A percentile compares a stretch with the other conserved stretches of the same genome.
These are phyloP conservation scores for Epirrita christyi DNA, from an alignment of 2,888 invertebrate species.

Conservation along the genomic window DNA sequence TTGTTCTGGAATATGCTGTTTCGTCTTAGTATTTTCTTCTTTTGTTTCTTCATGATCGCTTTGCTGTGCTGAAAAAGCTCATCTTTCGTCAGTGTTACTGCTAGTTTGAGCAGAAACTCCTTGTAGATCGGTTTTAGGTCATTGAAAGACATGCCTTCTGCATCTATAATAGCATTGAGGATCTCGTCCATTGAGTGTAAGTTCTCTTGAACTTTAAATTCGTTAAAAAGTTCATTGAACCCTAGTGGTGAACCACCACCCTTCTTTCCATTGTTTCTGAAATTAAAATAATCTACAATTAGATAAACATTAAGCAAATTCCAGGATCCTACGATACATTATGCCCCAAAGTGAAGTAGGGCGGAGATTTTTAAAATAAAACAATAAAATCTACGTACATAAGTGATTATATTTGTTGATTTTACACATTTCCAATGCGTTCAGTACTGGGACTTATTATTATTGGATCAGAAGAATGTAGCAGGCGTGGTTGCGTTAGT, in stretches of 20 bases:
- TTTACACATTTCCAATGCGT: slow-evolving; percentile 6
- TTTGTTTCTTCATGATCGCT: slow-evolving; percentile 94
- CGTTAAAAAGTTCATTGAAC: slow-evolving; percentile 94
- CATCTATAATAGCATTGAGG: slow-evolving; percentile 94
- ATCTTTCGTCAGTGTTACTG: slow-evolving; percentile 95
- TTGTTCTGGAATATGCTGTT: slow-evolving; percentile 84
- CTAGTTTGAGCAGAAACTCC: slow-evolving; percentile 93
- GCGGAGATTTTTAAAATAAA: no score
- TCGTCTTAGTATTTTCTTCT: slow-evolving; percentile 87
- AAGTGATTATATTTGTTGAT: neutral
- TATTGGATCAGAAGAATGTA: slow-evolving; percentile 68
- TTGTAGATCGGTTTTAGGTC: slow-evolving; percentile 96
- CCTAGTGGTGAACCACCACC: slow-evolving; percentile 92
- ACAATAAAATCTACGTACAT: neutral
- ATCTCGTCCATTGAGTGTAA: slow-evolving; percentile 95
- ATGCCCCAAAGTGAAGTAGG: no score
- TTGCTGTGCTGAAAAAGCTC: slow-evolving; percentile 96
- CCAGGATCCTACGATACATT: no score
- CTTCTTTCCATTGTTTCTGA: slow-evolving; percentile 86
- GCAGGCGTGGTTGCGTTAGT: slow-evolving; percentile 70
- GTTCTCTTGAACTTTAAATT: slow-evolving; percentile 94
- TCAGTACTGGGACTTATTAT: slow-evolving; percentile 32
- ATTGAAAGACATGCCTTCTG: slow-evolving; percentile 97
- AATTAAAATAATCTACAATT: slow-evolving; percentile 45
- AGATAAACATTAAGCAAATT: no score